Base-by-base conservation (phyloP, 2,888 invertebrate genomes). In the Eupithecia subfuscata region DNA sequence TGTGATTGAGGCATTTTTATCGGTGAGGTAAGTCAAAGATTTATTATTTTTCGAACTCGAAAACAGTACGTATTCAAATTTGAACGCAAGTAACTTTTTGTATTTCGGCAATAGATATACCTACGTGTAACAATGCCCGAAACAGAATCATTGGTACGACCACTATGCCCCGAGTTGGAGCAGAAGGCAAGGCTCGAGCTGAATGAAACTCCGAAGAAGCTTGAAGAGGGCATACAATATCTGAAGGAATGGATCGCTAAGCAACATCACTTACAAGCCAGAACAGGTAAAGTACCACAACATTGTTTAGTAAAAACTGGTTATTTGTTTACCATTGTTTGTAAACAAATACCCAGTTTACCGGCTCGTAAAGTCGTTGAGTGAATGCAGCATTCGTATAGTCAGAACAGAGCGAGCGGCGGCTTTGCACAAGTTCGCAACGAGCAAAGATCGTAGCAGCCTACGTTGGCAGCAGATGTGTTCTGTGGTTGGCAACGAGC, bases 191-290 rank as follows among this genome's bases (percentile, higher is more conserved):
- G 86, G 74, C 79, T 85, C 18, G 95, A 96, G 70, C 48, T 80
- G 5, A 73, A 78, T 56, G 80, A 80, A 70, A 79, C 79, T 6
- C 74, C 75, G 0, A 88, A 88, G n/a, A 84, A 91, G 22, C 87
- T 95, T n/a, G 86, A 86, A 30, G 90, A 91, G 60, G 95, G 95
- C 82, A 87, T 96, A 30, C 84, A 89, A 70, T 88, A 92, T 80
- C 88, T 96, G 64, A 92, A 91, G 80, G 91, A 94, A 34, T 96
- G 96, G 96, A 86, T 96, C 37, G 83, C 86, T 2, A 95, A 96
- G 63, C 78, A 79, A 52, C 78, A 77, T 37, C 80, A 80, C 84
- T 85, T 96, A 52, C 89, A 86, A 22, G 84, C 86, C n/a, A 63
- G 80, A 52, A 79, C 75, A 68, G 75, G 80, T 78, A 71, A 16